These are phyloP conservation scores for Luscinia luscinia DNA, from an alignment of 2,797 vertebrate species.

Conservation along the genomic window DNA sequence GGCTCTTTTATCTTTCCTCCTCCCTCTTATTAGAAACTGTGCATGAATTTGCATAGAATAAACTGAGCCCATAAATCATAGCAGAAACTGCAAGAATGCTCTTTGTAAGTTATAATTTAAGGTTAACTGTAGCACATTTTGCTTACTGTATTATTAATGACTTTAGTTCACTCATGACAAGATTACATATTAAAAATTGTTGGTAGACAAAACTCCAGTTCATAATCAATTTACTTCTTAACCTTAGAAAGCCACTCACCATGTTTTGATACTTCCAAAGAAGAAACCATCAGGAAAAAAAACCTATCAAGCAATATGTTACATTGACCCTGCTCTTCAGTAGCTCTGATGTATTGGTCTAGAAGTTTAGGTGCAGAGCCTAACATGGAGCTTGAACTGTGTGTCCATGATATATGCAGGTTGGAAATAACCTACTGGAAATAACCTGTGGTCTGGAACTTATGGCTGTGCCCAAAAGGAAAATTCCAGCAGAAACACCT, in stretches of 20 bases:
- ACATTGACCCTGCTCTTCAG: not conserved
- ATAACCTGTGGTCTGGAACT: not conserved
- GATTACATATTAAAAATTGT: conserved; percentile 82
- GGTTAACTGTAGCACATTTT: conserved; percentile 91
- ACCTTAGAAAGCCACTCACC: conserved; percentile 66
- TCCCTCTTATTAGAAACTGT: conserved; percentile 87
- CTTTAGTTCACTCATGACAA: conserved; percentile 81
- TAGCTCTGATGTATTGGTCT: not conserved
- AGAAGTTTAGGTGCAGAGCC: not conserved
- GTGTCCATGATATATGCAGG: accelerated
- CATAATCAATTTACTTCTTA: conserved; percentile 80
- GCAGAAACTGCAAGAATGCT: conserved; percentile 85
- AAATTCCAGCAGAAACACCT: not conserved
- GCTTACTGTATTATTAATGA: conserved; percentile 86
- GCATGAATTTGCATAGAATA: conserved; percentile 95
- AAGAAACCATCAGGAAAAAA: conserved; percentile 19
- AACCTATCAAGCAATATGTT: not conserved
- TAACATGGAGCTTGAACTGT: not conserved
- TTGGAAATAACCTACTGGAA: not conserved
- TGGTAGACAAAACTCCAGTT: conserved; percentile 80
- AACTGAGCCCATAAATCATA: conserved; percentile 97
- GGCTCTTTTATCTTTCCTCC: conserved; percentile 84
- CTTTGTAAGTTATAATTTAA: conserved; percentile 94
- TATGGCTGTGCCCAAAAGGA: not conserved
- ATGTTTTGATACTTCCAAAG: conserved; percentile 38